These are phyloP conservation scores for Fragum fragum DNA, from an alignment of 2,888 invertebrate species.

Conservation along the genomic window DNA sequence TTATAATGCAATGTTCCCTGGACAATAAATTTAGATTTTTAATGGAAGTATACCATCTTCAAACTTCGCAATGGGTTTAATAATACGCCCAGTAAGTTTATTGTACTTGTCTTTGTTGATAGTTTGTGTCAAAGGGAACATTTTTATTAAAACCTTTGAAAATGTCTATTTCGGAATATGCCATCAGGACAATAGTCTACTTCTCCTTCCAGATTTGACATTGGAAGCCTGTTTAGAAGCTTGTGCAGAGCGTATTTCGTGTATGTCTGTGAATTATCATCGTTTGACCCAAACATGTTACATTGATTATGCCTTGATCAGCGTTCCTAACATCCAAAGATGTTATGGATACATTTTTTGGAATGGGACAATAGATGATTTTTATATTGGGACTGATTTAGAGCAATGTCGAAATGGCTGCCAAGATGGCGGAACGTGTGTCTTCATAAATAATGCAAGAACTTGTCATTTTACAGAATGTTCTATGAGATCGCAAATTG, in stretches of 20 bases:
- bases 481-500: not conserved
- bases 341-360: not conserved
- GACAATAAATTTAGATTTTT: too few species aligned
- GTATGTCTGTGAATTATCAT: not conserved
- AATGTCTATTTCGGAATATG: constrained; percentile 1
- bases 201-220: not conserved
- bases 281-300: not conserved
- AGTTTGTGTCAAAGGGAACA: not conserved
- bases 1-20: too few species aligned
- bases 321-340: not conserved
- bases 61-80: too few species aligned
- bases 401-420: not conserved
- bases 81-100: too few species aligned
- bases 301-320: not conserved
- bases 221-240: not conserved
- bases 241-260: not conserved
- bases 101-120: not conserved
- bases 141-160: not conserved
- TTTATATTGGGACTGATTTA: not conserved
- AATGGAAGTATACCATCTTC: too few species aligned
- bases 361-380: not conserved
- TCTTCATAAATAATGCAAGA: not conserved
- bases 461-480: not conserved
- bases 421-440: not conserved
- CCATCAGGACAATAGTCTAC: not conserved